A percentile compares a stretch with the other conserved stretches of the same genome.
Conservation (phyloP, 2,888 invertebrate species). For the Sinopyrophorus schimmeli region DNA sequence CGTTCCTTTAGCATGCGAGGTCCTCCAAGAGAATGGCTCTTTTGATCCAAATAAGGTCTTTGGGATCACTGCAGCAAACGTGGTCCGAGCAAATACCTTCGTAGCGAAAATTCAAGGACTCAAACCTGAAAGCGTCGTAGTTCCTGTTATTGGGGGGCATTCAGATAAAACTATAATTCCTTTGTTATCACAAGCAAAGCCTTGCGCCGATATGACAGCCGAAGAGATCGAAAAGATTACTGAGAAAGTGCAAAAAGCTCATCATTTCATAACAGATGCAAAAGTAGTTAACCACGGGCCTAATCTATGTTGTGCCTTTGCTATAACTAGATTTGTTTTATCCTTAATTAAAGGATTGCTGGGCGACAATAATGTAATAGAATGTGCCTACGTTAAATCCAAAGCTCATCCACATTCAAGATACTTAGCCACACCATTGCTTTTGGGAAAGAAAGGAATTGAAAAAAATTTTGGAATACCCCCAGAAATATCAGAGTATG, state of each 20-base stretch:
- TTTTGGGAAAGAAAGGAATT: slow-evolving; percentile 51
- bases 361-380: slow-evolving; percentile 48
- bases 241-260: slow-evolving; percentile 60
- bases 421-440: slow-evolving; percentile 49
- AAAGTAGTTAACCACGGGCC: slow-evolving; percentile 61
- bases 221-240: slow-evolving; percentile 50
- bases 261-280: slow-evolving; percentile 65
- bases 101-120: slow-evolving; percentile 67
- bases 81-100: slow-evolving; percentile 75
- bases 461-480: slow-evolving; percentile 50
- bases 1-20: slow-evolving; percentile 70
- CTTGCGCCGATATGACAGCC: slow-evolving; percentile 47
- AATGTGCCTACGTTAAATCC: slow-evolving; percentile 50
- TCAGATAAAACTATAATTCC: slow-evolving; percentile 76
- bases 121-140: slow-evolving; percentile 65
- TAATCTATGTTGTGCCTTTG: slow-evolving; percentile 67
- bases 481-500: slow-evolving; percentile 48
- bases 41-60: slow-evolving; percentile 68
- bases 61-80: slow-evolving; percentile 75
- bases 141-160: slow-evolving; percentile 81
- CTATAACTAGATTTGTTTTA: slow-evolving; percentile 64
- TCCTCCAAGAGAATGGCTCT: slow-evolving; percentile 64
- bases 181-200: slow-evolving; percentile 71
- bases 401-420: slow-evolving; percentile 45
- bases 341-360: slow-evolving; percentile 60